A percentile compares a stretch with the other conserved stretches of the same genome.
phyloP scores from a whole-genome alignment of 2,888 invertebrate species.

The Mimachlamys varia region DNA sequence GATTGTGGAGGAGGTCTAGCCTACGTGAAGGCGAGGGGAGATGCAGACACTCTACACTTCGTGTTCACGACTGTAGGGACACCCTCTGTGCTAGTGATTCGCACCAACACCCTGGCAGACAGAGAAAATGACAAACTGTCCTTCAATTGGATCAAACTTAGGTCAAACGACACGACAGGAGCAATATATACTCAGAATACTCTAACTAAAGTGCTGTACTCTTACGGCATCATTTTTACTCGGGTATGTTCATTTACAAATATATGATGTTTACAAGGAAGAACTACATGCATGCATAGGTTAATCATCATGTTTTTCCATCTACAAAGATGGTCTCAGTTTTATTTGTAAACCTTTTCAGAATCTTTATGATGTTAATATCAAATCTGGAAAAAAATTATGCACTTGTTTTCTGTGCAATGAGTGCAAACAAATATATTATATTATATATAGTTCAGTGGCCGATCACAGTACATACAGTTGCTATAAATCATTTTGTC shows the following conservation, averaged over 20 bases:
- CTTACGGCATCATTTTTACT: slow-evolving; percentile 85
- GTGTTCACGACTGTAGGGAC: slow-evolving; percentile 46
- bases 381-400: too few species aligned
- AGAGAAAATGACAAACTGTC: slow-evolving; percentile 78
- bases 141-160: slow-evolving; percentile 83
- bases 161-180: slow-evolving; percentile 59
- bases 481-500: too few species aligned
- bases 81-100: slow-evolving; percentile 44
- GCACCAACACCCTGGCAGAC: slow-evolving; percentile 33
- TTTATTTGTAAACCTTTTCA: too few species aligned
- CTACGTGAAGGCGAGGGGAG: slow-evolving; percentile 47
- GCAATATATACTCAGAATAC: slow-evolving; percentile 55
- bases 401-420: too few species aligned
- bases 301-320: too few species aligned
- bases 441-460: too few species aligned
- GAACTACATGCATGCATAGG: too few species aligned
- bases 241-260: slow-evolving; percentile 82
- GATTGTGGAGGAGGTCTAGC: slow-evolving; percentile 48
- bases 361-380: too few species aligned
- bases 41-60: slow-evolving; percentile 48
- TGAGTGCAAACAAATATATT: too few species aligned
- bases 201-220: slow-evolving; percentile 82
- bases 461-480: too few species aligned
- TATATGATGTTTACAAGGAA: too few species aligned
- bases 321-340: too few species aligned